Evolutionary conservation across 2,888 invertebrate genomes (phyloP), one percentile per base, ranked within the genome.

Genomic region (Desoria tigrina): DNA sequence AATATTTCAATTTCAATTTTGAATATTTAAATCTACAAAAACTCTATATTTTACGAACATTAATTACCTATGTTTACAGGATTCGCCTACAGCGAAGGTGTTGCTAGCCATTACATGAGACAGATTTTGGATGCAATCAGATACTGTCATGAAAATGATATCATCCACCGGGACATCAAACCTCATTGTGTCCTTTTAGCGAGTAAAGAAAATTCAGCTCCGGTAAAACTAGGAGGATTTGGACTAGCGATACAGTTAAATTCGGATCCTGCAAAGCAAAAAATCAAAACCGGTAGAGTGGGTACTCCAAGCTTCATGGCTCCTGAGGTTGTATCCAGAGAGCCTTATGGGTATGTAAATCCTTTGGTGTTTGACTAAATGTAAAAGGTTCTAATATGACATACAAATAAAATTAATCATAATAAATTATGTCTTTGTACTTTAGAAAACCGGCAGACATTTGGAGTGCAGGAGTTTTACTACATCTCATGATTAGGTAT

Each of bases 61-160:
- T 53, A 23, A 26, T 27, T 14, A 27, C 53, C 53, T 98, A 72
- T n/a, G n/a, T n/a, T n/a, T n/a, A n/a, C n/a, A n/a, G n/a, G n/a
- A n/a, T 99, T 99, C 82, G 96, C 96, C 67, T 99, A 99, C 84
- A 99, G 98, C 79, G 99, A 99, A 84, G 95, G 97, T 50, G 99
- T 99, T 61, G 95, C 96, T 74, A 97, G 96, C 81, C 98, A 99
- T 84, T 99, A 99, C 85, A 94, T 98, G 92, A 88, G 95, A 62
- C 98, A 99, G 83, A 93, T 99, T 73, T 84, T 99, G 74, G 97
- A 98, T 81, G 97, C 73, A 26, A 83, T 99, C 60, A 87, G 94
- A 77, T 99, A 98, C 84, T 97, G 98, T 81, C 99, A 99, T 82
- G 94, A 94, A 81, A 95, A 95, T 80, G 55, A 95, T 82, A 96